A percentile compares a stretch with the other conserved stretches of the same genome.
Evolutionary conservation across 2,888 invertebrate genomes (phyloP).

Genomic region (Agriopis leucophaearia): DNA sequence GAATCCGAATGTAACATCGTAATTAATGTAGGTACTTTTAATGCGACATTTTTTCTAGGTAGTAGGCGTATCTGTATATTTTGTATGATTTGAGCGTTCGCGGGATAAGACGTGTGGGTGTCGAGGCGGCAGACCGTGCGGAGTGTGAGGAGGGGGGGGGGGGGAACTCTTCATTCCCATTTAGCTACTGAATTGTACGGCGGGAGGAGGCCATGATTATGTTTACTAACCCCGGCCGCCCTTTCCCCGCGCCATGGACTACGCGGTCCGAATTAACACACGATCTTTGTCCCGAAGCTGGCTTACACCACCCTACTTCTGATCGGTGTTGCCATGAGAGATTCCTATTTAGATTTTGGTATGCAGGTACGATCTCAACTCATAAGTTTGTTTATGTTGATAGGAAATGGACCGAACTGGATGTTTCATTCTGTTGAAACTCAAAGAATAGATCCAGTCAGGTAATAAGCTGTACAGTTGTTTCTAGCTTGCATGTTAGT

Average conservation of each 20-base stretch:
- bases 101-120: conserved; percentile 76
- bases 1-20: conserved; percentile 21
- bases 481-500: neutral
- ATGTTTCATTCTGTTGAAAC: neutral
- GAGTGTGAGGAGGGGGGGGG: conserved; percentile 65
- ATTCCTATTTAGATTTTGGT: conserved; percentile 50
- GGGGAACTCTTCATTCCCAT: conserved; percentile 82
- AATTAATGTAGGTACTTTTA: conserved; percentile 21
- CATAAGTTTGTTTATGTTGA: conserved; percentile 44
- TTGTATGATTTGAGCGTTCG: conserved; percentile 63
- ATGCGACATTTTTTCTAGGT: conserved; percentile 17
- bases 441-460: neutral
- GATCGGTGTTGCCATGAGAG: conserved; percentile 60
- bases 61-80: conserved; percentile 28
- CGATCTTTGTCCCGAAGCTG: conserved; percentile 77
- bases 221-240: conserved; percentile 80
- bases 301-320: conserved; percentile 54
- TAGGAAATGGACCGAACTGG: conserved; percentile 40
- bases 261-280: conserved; percentile 82
- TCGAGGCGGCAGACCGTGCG: conserved; percentile 64
- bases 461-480: neutral
- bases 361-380: conserved; percentile 45
- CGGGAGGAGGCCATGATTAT: conserved; percentile 82
- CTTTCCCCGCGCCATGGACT: conserved; percentile 70
- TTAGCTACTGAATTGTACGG: conserved; percentile 83